A percentile compares a stretch with the other conserved stretches of the same genome.
Evolutionary conservation across 2,888 invertebrate species (phyloP).

Genomic region (Drosophila borborema): DNA sequence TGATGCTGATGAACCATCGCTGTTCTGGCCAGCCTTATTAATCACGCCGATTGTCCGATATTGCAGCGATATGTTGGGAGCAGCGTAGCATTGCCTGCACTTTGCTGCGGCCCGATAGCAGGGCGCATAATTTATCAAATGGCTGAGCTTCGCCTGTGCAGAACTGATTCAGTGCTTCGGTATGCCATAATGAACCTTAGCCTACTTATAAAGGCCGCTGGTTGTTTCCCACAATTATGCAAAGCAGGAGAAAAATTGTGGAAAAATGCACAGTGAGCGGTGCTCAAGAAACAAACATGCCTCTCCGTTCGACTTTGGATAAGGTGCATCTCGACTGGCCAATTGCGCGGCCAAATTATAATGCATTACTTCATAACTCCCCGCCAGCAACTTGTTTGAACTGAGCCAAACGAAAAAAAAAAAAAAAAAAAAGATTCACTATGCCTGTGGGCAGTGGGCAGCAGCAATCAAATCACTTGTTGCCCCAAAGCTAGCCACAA

Average conservation of each 20-base stretch:
- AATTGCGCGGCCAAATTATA: slow-evolving; percentile 76
- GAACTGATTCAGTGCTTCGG: slow-evolving; percentile 73
- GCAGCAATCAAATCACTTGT: slow-evolving; percentile 81
- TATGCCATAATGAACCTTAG: slow-evolving; percentile 80
- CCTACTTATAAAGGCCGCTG: slow-evolving; percentile 78
- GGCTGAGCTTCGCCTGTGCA: slow-evolving; percentile 18
- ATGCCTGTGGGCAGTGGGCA: slow-evolving; percentile 48
- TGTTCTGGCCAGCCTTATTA: slow-evolving; percentile 61
- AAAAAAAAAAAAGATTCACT: slow-evolving; percentile 47
- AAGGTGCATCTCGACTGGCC: slow-evolving; percentile 70
- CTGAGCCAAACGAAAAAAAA: slow-evolving; percentile 50
- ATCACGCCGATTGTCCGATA: slow-evolving; percentile 77
- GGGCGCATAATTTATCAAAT: slow-evolving; percentile 73
- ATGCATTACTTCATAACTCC: slow-evolving; percentile 81
- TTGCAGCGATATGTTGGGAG: slow-evolving; percentile 53
- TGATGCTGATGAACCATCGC: slow-evolving; percentile 29
- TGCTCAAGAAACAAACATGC: slow-evolving; percentile 69
- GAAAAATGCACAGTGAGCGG: slow-evolving; percentile 55
- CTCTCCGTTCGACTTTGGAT: slow-evolving; percentile 50
- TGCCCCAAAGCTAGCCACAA: slow-evolving; percentile 68
- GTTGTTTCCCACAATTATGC: slow-evolving; percentile 81
- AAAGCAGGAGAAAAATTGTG: slow-evolving; percentile 62
- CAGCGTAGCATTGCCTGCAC: slow-evolving; percentile 48
- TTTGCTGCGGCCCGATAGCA: slow-evolving; percentile 61
- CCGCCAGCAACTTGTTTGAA: slow-evolving; percentile 79